Base-by-base conservation (phyloP, 2,797 vertebrate genomes). In the Enteromius unitaeniatus region DNA sequence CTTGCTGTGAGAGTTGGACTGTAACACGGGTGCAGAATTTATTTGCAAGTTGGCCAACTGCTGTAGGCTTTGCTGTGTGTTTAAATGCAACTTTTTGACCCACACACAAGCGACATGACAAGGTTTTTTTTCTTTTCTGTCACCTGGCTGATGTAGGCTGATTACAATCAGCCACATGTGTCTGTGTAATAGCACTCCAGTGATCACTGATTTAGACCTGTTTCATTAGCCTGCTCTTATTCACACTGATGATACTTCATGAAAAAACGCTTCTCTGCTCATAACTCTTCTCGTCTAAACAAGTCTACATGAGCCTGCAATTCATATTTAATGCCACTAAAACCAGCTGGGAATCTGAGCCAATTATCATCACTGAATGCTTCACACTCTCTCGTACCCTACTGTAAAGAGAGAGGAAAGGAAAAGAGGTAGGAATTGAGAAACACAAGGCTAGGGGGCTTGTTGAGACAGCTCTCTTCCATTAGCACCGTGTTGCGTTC, bases 321-420 rank as follows among this genome's bases (percentile, higher is more conserved):
- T 89, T 86, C 86, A 87, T 88, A 84, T 89, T 87, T 88, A 88
- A 84, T 85, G 79, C 73, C 42, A 51, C 81, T 82, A 73, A 82
- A 87, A 87, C 83, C 87, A 89, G 77, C 84, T 88, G 86, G 68
- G 80, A 87, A 85, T 84, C 86, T 75, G 84, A 86, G 84, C 85
- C 86, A 88, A 88, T 88, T 90, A 89, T 89, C 89, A 87, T 86
- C 77, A 85, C 55, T 79, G 85, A 88, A 84, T 58, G 53, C 75
- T 84, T 87, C 69, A 85, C 83, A 70, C 82, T 70, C 70, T 70
- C 79, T 85, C 82, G 75, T 69, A 85, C 84, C 73, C 67, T 85
- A 73, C 64, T 82, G 81, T 72, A 86, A 37, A 75, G 42, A 83
- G 23, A 81, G 34, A 68, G 19, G 26, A 21, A 65, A 67, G 78